Evolutionary conservation across 2,113 vertebrate genomes (phyloP), one percentile per base, ranked within the genome.

Genomic region (Pseudonaja textilis): DNA sequence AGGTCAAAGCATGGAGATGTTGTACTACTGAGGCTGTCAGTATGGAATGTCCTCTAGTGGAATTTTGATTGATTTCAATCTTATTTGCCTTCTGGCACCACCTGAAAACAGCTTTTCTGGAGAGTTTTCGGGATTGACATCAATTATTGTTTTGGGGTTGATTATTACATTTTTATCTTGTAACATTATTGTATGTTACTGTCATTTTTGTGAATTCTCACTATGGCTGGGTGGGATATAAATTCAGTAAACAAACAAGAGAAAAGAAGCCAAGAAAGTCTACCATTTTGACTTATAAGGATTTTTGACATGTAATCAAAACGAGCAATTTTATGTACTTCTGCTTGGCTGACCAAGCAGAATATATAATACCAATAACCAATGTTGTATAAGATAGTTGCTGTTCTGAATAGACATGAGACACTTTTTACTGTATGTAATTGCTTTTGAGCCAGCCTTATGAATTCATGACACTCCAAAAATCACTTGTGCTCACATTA

Each of bases 361-460:
- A 1, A 10, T 57, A 85, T 92, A 57, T 26, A 25, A 88, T 87
- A 93, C 55, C 42, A 47, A 91, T 64, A 89, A 64, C 90, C 42
- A 88, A 86, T 39, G 20, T 74, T 22, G 4, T 5, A 93, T 89
- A 23, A 89, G 94, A 87, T 92, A 89, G 93, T 94, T 90, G 89
- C 93, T 86, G 52, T 2, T 22, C 10, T 29, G 81, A 92, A 25
- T 50, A 81, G 88, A 85, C 94, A 74, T 95, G 94, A 93, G 93
- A 39, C 87, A 12, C 93, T 57, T 91, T 96, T 96, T 95, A 95
- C 91, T 95, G 64, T 64, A 5, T 59, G 85, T 89, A 95, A 96
- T 93, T 94, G 95, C 89, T 94, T 94, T 1, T 89, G 95, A 92
- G 87, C 14, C 92, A 92, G 91, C 96, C 96, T 95, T 89, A 93